A percentile compares a stretch with the other conserved stretches of the same genome.
Conservation (phyloP, 2,797 vertebrate genomes). For the Menidia menidia region DNA sequence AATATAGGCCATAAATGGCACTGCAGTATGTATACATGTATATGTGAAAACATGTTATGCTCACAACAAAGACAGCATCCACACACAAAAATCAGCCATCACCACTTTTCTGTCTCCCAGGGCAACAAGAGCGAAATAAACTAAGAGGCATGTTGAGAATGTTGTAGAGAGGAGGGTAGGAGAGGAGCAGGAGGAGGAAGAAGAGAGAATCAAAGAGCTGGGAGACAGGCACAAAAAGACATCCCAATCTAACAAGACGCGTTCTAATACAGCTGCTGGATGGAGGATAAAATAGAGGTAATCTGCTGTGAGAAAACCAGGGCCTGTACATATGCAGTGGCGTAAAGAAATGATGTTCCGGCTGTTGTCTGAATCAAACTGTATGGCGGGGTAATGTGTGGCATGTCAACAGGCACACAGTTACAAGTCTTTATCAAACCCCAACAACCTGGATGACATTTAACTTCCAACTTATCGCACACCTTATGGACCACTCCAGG, state of each 20-base stretch:
- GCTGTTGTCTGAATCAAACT: not conserved
- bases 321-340: not conserved
- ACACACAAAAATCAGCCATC: slow-evolving; percentile 40
- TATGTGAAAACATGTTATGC: slow-evolving; percentile 30
- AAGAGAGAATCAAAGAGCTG: slow-evolving; percentile 31
- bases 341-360: not conserved
- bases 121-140: slow-evolving; percentile 72
- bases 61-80: slow-evolving; percentile 50
- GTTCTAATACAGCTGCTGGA: slow-evolving; percentile 26
- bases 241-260: slow-evolving; percentile 28
- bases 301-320: slow-evolving; percentile 21
- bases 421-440: not conserved
- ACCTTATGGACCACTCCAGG: not conserved
- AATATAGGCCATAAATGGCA: slow-evolving; percentile 63
- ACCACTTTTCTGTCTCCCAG: slow-evolving; percentile 73
- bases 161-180: slow-evolving; percentile 36
- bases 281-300: slow-evolving; percentile 19
- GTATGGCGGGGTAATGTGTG: not conserved
- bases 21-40: slow-evolving; percentile 15
- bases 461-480: not conserved
- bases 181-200: slow-evolving; percentile 28
- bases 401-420: not conserved
- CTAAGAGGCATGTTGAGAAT: slow-evolving; percentile 57
- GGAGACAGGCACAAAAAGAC: slow-evolving; percentile 45
- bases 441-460: not conserved